Base-by-base conservation (phyloP, 2,113 vertebrate genomes). In the Arothron firmamentum region DNA sequence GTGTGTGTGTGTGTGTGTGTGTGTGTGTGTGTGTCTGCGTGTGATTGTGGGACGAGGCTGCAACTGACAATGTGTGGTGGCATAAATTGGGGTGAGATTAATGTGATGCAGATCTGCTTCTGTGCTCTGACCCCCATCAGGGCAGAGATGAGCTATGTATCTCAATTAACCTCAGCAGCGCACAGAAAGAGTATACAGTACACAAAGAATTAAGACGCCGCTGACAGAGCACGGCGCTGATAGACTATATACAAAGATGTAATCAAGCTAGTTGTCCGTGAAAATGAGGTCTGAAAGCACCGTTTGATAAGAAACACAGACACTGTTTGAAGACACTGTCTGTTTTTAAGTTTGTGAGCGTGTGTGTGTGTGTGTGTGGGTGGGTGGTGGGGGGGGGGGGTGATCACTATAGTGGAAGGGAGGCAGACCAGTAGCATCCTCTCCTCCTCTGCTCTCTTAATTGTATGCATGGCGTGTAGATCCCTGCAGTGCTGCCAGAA, bases 71-170 rank as follows among this genome's bases (percentile, higher is more conserved):
- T 85, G 86, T 88, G 86, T 80, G 85, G 79, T 82, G 78, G 86
- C 82, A 87, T 89, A 88, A 89, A 89, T 89, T 87, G 85, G 82
- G 83, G 82, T 85, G 80, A 87, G 85, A 88, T 87, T 82, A 86
- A 87, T 87, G 83, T 52, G 57, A 84, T 86, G 83, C 83, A 86
- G 78, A 84, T 71, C 78, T 83, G 82, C 78, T 82, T 77, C 74
- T 85, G 86, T 87, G 88, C 84, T 85, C 77, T 88, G 88, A 89
- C 88, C 88, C 86, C 84, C 84, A 85, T 89, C 86, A 84, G 86
- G 82, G 78, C 85, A 83, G 77, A 83, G 85, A 88, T 86, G 88
- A 87, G 88, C 72, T 81, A 77, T 86, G 85, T 85, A 81, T 89
- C 88, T 88, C 86, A 87, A 89, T 89, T 89, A 89, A 89, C 88